These are phyloP conservation scores for Spongilla lacustris DNA, from an alignment of 37 sponge, comb jelly and placozoan genomes.

Conservation along the genomic window DNA sequence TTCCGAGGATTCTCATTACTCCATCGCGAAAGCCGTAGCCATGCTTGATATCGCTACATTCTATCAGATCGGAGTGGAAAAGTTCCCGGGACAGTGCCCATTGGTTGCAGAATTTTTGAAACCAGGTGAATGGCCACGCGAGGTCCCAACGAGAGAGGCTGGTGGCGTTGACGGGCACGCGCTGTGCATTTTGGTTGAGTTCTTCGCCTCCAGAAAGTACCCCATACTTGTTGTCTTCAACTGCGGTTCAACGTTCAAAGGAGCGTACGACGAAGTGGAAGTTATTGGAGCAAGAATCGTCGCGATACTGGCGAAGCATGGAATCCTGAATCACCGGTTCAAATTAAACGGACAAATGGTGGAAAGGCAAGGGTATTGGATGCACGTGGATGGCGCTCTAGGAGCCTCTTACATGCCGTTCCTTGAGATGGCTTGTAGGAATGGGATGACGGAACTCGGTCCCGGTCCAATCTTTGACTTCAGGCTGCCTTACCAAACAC, in stretches of 20 bases:
- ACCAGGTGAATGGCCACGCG: not conserved
- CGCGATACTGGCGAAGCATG: not conserved
- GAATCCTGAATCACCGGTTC: not conserved
- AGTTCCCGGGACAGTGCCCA: conserved; percentile 25
- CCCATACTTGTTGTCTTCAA: conserved; percentile 6
- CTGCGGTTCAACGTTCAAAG: conserved; percentile 11
- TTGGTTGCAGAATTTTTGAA: not conserved
- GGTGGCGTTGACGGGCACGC: conserved; percentile 6
- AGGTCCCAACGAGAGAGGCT: not conserved
- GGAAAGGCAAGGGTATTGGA: conserved; percentile 18
- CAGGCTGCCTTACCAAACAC: not conserved
- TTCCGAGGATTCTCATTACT: conserved; percentile 30
- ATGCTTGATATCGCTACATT: conserved; percentile 24
- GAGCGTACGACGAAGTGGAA: conserved; percentile 10
- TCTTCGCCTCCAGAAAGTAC: conserved; percentile 2
- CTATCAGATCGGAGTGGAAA: not conserved
- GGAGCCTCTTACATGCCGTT: conserved; percentile 24
- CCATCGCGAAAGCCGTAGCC: conserved; percentile 9
- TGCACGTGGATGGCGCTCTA: conserved; percentile 27
- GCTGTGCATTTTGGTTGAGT: conserved; percentile 6
- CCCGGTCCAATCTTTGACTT: conserved; percentile 22
- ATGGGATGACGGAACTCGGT: not conserved
- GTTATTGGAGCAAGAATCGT: not conserved
- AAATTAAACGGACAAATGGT: not conserved
- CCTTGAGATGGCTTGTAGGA: conserved; percentile 10